Evolutionary conservation across 2,113 vertebrate genomes (phyloP), one percentile per base, ranked within the genome.

Genomic region (Corydoras maculifer): DNA sequence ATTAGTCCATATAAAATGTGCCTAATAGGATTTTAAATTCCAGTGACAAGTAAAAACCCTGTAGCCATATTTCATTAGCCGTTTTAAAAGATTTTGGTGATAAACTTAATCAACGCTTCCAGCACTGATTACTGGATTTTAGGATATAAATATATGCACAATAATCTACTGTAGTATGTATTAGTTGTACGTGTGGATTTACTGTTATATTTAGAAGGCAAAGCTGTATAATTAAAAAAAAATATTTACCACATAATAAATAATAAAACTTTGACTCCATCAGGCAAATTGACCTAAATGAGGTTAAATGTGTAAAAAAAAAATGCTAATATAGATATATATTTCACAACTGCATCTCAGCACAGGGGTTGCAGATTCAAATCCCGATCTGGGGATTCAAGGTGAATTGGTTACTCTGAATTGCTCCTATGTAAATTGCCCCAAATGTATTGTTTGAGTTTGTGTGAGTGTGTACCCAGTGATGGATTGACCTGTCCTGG

Each of bases 51-150:
- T 82, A 77, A 78, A 68, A 76, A 67, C 77, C 73, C 74, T 72
- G 85, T 87, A 85, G 87, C 84, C 84, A 78, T 81, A 81, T 85
- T 79, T 76, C 83, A 88, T 86, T 83, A 84, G 78, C 83, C 82
- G 79, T 82, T 81, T 87, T 85, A 81, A 81, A 79, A 73, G 78
- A 78, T 83, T 76, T 82, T 84, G 68, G 83, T 77, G 62, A 58
- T 82, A 83, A 83, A 77, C 75, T 82, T 88, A 86, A 89, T 89
- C 82, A 85, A 84, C 84, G 86, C 80, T 78, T 84, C 82, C 76
- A 80, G 78, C 85, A 77, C 80, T 80, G 82, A 82, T 72, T 65
- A 75, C 58, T 65, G 49, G 69, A 13, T 63, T 62, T 49, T 53
- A 48, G 55, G 54, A 68, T 43, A 50, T 72, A 73, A 75, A 69